phyloP scores from a whole-genome alignment of 2,113 vertebrate species.

The Edolisoma coerulescens region DNA sequence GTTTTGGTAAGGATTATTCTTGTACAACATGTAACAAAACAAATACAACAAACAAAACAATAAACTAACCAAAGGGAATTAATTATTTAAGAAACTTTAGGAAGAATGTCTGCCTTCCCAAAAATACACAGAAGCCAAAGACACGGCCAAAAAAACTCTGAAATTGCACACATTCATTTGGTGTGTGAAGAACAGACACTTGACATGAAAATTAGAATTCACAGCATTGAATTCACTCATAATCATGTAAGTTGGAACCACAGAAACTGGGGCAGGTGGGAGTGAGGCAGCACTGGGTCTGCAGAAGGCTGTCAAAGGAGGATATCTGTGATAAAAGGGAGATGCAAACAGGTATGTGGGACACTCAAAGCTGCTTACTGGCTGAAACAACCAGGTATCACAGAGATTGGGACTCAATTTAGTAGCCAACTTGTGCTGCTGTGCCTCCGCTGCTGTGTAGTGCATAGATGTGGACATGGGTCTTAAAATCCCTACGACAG shows the following conservation, averaged over 20 bases:
- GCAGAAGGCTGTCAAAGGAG: neutral
- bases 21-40: neutral
- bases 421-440: neutral
- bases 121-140: neutral
- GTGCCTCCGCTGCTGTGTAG: neutral
- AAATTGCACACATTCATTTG: neutral
- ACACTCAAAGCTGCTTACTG: neutral
- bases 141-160: neutral
- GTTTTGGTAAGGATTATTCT: neutral
- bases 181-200: neutral
- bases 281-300: neutral
- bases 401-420: neutral
- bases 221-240: neutral
- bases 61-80: neutral
- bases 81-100: neutral
- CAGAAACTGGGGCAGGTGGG: accelerated
- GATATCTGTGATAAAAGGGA: neutral
- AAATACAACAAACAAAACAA: neutral
- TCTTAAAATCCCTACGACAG: neutral
- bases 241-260: neutral
- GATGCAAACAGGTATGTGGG: accelerated
- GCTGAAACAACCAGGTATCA: neutral
- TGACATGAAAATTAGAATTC: neutral
- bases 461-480: accelerated
- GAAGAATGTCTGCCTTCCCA: neutral